Evolutionary conservation across 2,113 vertebrate species (phyloP), one percentile per base, ranked within the genome.

Genomic region (Aptenodytes forsteri): DNA sequence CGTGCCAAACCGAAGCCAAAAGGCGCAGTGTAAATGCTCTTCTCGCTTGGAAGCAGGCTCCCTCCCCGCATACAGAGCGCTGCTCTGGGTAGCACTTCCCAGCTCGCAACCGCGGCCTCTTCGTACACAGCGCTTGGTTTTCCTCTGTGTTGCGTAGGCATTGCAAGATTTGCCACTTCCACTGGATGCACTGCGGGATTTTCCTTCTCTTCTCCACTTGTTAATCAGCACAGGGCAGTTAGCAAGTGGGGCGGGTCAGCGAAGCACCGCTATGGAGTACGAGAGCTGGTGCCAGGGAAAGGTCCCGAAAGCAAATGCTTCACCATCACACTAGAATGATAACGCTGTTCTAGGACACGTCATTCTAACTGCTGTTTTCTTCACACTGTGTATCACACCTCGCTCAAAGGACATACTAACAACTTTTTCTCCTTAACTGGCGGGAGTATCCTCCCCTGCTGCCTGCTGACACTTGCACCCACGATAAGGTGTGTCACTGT

Each of bases 61-160:
- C 14, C 36, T 16, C 49, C 32, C 30, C 18, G 1, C 9, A 1
- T 23, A 13, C 23, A 16, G 16, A 22, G 54, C 8, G 4, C 70
- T 54, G 56, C 42, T 38, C 47, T 3, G 25, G 16, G 4, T 17
- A 6, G 38, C 49, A 0, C 32, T 38, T 16, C 47, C 17, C 78
- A 21, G 0, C 44, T 50, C 18, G 1, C 30, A 22, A 7, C 5
- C 5, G 21, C 4, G 0, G 40, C 0, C 32, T 25, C 38, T 19
- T 61, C 14, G 12, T 3, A 16, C 20, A 1, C 12, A 42, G 27
- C 8, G 90, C 30, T 32, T 27, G 14, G 3, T 3, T 71, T 64
- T 13, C 20, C 30, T 50, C 32, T 16, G 11, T 9, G 4, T 11
- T 36, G 30, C 15, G 16, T 1, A 13, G 34, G 3, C 22, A 10